Evolutionary conservation across 1,140 invertebrate genomes (phyloP).

Genomic region (Stegodyphus mimosarum): DNA sequence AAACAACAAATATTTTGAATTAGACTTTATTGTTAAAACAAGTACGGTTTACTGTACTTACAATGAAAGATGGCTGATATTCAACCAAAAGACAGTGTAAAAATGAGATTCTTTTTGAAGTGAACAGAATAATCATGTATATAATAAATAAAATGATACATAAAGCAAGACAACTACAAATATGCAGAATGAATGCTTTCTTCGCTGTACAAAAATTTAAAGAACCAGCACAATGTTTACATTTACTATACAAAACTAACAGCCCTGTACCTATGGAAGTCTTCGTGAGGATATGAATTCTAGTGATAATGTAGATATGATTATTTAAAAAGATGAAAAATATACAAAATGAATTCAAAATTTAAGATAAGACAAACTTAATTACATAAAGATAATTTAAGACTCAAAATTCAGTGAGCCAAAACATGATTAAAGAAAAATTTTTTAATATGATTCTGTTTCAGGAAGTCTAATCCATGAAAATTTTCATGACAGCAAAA

Average conservation of each 20-base stretch:
- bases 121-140: background rate
- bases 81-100: too few relatives aligned
- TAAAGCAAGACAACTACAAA: conserved; percentile 18
- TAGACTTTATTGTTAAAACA: background rate
- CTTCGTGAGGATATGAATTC: conserved; percentile 19
- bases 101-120: background rate
- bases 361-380: background rate
- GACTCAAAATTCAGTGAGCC: background rate
- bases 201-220: background rate
- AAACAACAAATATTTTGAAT: too few relatives aligned
- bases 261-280: background rate
- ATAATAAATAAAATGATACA: conserved; percentile 45
- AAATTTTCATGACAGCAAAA: too few relatives aligned
- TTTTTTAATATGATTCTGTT: too few relatives aligned
- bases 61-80: background rate
- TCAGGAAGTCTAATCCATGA: too few relatives aligned
- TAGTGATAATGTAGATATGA: conserved; percentile 30
- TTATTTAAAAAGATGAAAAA: conserved; percentile 29
- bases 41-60: background rate
- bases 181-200: conserved; percentile 12
- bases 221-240: background rate
- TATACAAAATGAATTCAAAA: conserved; percentile 44
- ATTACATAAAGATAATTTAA: background rate
- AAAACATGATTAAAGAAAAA: too few relatives aligned
- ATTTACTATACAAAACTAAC: conserved; percentile 41